phyloP scores from a whole-genome alignment of 2,888 invertebrate genomes.

The Macaria liturata region DNA sequence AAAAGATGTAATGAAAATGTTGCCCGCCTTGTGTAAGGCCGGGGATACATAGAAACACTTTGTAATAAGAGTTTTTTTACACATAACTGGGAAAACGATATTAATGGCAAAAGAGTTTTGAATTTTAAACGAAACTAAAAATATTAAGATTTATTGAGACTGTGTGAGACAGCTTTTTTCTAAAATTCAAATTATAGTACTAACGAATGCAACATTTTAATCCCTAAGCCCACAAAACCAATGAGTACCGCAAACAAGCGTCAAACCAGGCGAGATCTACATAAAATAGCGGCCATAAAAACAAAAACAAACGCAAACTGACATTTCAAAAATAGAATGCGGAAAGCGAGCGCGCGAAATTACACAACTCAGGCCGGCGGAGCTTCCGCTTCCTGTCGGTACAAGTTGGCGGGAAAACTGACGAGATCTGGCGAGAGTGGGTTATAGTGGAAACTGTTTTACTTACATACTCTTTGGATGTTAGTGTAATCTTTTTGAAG shows the following conservation, averaged over 20 bases:
- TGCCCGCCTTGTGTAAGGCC: not conserved
- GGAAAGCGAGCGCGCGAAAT: conserved; percentile 55
- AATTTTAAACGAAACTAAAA: no score
- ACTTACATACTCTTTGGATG: no score
- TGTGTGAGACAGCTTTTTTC: no score
- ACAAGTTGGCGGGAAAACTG: conserved; percentile 20
- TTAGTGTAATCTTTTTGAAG: not conserved
- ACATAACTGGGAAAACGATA: no score
- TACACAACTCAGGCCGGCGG: conserved; percentile 56
- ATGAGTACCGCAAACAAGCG: not conserved
- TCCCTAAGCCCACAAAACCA: not conserved
- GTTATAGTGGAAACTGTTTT: not conserved
- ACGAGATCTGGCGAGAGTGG: not conserved
- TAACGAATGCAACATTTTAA: no score
- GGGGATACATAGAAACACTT: no score
- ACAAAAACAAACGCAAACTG: conserved; percentile 35
- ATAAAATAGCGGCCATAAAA: conserved; percentile 21
- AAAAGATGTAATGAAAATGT: conserved; percentile 1
- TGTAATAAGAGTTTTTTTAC: no score
- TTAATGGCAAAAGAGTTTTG: no score
- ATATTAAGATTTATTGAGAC: no score
- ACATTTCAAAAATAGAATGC: conserved; percentile 54
- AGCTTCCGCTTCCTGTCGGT: conserved; percentile 51
- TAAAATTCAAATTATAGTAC: no score
- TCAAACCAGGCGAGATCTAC: not conserved